Conservation (phyloP, 1,140 invertebrate species). For the Aphelenchoides fujianensis region DNA sequence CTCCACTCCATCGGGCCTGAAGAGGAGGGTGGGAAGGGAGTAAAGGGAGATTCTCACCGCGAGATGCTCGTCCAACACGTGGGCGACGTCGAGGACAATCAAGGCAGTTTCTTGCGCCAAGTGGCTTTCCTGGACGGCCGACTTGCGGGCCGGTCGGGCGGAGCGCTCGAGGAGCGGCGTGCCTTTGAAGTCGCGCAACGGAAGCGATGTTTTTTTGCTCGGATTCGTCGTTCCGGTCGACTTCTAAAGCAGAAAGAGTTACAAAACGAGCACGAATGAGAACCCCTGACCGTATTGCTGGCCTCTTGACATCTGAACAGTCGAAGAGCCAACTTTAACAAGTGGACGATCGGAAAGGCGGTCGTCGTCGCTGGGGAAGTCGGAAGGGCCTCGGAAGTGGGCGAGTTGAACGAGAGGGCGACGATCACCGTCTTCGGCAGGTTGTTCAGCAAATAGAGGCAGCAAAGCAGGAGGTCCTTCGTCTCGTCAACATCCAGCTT, state of each 20-base stretch:
- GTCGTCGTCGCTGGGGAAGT: background rate
- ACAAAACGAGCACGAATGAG: conserved; percentile 24
- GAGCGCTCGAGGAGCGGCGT: background rate
- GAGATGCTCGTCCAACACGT: conserved; percentile 79
- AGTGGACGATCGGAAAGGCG: conserved; percentile 44
- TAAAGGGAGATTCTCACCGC: conserved; percentile 62
- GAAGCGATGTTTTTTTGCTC: background rate
- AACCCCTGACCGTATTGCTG: conserved; percentile 20
- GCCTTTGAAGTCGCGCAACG: background rate
- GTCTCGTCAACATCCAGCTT: conserved; percentile 75
- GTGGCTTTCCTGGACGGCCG: conserved; percentile 66
- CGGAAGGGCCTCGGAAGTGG: background rate
- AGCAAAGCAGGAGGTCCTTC: conserved; percentile 82
- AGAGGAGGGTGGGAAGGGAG: background rate
- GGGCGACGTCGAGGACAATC: conserved; percentile 78
- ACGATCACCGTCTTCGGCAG: conserved; percentile 63
- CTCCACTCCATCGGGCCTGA: conserved; percentile 23
- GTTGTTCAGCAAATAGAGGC: conserved; percentile 85
- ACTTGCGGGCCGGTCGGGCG: conserved; percentile 6
- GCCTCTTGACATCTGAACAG: conserved; percentile 47
- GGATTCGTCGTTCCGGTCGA: background rate
- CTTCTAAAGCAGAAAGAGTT: conserved; percentile 3
- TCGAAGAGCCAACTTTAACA: conserved; percentile 48
- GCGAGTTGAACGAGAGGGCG: conserved; percentile 27
- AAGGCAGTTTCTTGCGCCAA: conserved; percentile 84